phyloP scores from a whole-genome alignment of 2,888 invertebrate genomes.

The Microchrysa polita region DNA sequence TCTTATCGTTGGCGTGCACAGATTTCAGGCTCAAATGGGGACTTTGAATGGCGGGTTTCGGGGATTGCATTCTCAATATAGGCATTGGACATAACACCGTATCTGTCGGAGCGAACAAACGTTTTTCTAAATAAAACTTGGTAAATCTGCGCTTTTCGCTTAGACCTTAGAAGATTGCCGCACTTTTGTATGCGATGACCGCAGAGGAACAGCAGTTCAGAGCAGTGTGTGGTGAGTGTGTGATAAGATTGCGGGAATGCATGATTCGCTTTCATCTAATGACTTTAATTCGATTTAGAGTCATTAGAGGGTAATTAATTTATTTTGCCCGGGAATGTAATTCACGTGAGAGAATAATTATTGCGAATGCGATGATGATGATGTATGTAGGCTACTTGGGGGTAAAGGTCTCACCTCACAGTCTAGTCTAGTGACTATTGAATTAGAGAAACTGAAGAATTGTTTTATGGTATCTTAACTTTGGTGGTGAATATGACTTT shows the following conservation, averaged over 20 bases:
- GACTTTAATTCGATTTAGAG: not conserved
- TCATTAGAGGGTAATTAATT: slow-evolving; percentile 15
- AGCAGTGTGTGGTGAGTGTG: not conserved
- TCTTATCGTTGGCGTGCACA: slow-evolving; percentile 10
- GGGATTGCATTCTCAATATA: not conserved
- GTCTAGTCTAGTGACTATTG: too few species aligned
- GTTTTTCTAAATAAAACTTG: not conserved
- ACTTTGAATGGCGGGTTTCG: too few species aligned
- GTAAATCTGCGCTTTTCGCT: not conserved
- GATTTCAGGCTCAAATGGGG: not conserved
- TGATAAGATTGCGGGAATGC: slow-evolving; percentile 19
- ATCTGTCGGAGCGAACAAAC: not conserved
- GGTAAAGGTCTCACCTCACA: too few species aligned
- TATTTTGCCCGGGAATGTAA: too few species aligned
- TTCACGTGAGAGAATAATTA: too few species aligned
- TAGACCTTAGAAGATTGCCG: slow-evolving; percentile 9
- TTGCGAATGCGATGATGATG: too few species aligned
- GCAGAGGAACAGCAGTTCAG: too few species aligned
- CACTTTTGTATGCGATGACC: too few species aligned
- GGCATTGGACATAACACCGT: not conserved
- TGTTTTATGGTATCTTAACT: too few species aligned
- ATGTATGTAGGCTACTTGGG: too few species aligned
- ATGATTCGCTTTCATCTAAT: slow-evolving; percentile 23
- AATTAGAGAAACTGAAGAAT: too few species aligned
- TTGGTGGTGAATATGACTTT: too few species aligned